Evolutionary conservation across 2,797 vertebrate genomes (phyloP), one percentile per base, ranked within the genome.

Genomic region (Girardinus metallicus): DNA sequence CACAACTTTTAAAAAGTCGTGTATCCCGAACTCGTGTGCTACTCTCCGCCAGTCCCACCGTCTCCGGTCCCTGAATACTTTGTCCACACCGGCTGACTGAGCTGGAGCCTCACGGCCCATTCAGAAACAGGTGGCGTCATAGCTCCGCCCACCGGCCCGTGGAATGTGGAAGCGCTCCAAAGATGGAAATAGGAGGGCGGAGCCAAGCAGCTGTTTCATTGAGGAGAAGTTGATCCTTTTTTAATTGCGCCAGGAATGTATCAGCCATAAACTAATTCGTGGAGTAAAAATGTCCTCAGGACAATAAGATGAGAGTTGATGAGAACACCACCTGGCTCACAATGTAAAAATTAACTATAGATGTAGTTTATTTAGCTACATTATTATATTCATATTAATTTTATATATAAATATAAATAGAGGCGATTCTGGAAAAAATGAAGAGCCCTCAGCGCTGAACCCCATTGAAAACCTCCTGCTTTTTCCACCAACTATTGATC

Each of bases 101-200:
- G 86, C 87, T 76, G 74, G 83, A 89, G 77, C 83, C 68, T 74
- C 78, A 66, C 16, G 53, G 78, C 44, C 91, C 96, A 95, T 95
- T 96, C 88, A 96, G 88, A 91, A 95, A 94, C 93, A 93, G 91
- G 92, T 93, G 93, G 87, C 92, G 94, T 91, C 90, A 85, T 80
- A 51, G 81, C 90, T 46, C 95, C 95, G 88, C 94, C 93, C 86
- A 15, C 62, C 55, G 12, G n/a, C 43, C 85, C 13, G 0, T 87
- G 94, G 94, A 95, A 96, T 95, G 92, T 78, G 75, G 86, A 81
- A 78, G 36, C 10, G n/a, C 18, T 74, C 91, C 91, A 76, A 81
- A 93, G 91, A 85, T 89, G 93, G 93, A 0, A 2, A 15, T 0
- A 21, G 10, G n/a, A 76, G 86, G 93, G 93, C 85, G 91, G 76